Base-by-base conservation (phyloP, 2,797 vertebrate genomes). In the Peromyscus nudipes region DNA sequence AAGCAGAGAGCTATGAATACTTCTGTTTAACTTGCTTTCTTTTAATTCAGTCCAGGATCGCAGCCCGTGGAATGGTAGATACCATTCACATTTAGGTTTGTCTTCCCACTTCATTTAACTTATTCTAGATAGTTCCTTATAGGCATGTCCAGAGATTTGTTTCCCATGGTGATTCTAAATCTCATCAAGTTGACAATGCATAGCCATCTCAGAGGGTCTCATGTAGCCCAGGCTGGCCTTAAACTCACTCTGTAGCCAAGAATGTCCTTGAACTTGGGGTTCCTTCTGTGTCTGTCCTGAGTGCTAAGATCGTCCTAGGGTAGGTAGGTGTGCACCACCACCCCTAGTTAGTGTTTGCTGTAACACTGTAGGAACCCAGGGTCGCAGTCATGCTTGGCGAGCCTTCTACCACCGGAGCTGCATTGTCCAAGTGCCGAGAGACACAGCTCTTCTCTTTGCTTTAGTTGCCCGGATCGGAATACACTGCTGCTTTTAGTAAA, bases 381-480 rank as follows among this genome's bases (percentile, higher is more conserved):
- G n/a, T 60, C 55, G 49, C 29, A 52, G 4, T 10, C 29, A 13
- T 79, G 76, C 14, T 40, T 27, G n/a, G 13, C 81, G 43, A 64
- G 14, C 40, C 29, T 27, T 60, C 80, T 62, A 10, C 14, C 14
- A 37, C 37, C 27, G 57, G n/a, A 34, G 31, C 57, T 89, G 49
- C 84, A 76, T 37, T n/a, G 25, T n/a, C 21, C 14, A 75, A 89
- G 12, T 29, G 60, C 93, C 90, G 83, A 40, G 95, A 75, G 21
- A 82, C 81, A 1, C 25, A 87, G 40, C 29, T 91, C 92, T 96
- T 87, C 75, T 88, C 34, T 88, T 94, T 94, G 62, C 29, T 89
- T 95, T 97, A 80, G 21, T 93, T 93, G 75, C 4, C 37, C 79
- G 60, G 14, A 40, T 27, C 64, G 62, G 19, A 80, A 57, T 57